phyloP scores from a whole-genome alignment of 2,113 vertebrate genomes.

The Petrocephalus microphthalmus region DNA sequence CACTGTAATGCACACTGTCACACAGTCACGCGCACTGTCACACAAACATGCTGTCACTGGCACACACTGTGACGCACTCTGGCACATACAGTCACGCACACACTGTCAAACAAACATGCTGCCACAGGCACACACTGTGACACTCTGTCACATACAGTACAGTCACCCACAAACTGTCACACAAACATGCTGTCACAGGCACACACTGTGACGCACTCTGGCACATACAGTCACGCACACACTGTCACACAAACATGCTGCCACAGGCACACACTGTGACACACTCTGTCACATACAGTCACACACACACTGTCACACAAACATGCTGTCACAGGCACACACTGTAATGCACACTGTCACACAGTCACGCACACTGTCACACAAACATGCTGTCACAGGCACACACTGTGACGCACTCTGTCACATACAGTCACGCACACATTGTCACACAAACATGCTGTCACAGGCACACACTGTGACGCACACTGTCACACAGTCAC shows the following conservation, averaged over 20 bases:
- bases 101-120: not conserved
- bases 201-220: not conserved
- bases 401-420: not conserved
- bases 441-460: not conserved
- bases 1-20: no score
- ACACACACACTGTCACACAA: not conserved
- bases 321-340: no score
- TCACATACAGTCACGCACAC: not conserved
- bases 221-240: no score
- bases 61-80: not conserved
- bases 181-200: not conserved
- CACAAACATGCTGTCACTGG: slow-evolving; percentile 9
- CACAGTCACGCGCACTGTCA: slow-evolving; percentile 15
- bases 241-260: no score
- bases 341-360: no score
- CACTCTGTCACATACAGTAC: not conserved
- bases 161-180: slow-evolving; percentile 18
- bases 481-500: not conserved
- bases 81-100: not conserved
- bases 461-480: not conserved
- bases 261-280: no score
- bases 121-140: not conserved
- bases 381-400: slow-evolving; percentile 5
- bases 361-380: slow-evolving; percentile 16
- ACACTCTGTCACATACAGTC: not conserved